These are phyloP conservation scores for Ceriagrion tenellum DNA, from an alignment of 2,888 invertebrate species.

Conservation along the genomic window DNA sequence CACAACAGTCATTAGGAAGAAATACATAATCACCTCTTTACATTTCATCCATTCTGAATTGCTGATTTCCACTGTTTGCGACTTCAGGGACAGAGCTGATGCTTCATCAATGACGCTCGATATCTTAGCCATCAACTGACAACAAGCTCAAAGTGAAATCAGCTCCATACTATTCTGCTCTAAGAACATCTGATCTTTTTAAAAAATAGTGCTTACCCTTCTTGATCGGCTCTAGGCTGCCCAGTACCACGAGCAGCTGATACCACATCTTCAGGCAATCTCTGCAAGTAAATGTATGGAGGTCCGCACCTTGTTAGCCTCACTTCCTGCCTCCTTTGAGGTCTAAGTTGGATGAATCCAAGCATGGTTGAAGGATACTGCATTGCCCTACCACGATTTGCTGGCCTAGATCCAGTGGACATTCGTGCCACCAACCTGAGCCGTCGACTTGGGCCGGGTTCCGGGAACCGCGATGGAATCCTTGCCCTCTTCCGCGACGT, in stretches of 20 bases:
- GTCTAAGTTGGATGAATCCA: neutral
- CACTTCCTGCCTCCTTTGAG: conserved; percentile 4
- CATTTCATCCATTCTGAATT: too few relatives aligned
- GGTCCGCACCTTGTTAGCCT: conserved; percentile 27
- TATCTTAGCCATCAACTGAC: too few relatives aligned
- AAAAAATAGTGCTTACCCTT: neutral
- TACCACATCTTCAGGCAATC: conserved; percentile 6
- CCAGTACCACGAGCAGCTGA: neutral
- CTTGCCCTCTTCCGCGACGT: conserved; percentile 61
- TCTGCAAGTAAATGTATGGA: conserved; percentile 24
- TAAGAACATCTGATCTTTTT: neutral
- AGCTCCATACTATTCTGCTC: neutral
- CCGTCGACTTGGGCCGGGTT: conserved; percentile 39
- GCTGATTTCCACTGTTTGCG: too few relatives aligned
- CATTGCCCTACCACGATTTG: conserved; percentile 26
- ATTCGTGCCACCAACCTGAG: conserved; percentile 45
- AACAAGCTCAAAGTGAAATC: neutral
- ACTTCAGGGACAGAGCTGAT: too few relatives aligned
- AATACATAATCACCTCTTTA: too few relatives aligned
- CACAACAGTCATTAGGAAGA: too few relatives aligned
- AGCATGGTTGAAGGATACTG: conserved; percentile 29
- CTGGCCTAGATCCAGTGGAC: neutral
- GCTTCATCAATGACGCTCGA: too few relatives aligned
- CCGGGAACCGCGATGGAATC: conserved; percentile 45
- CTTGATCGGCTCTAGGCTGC: neutral